Conservation (phyloP, 1,140 invertebrate genomes). For the Drosophila jambulina region DNA sequence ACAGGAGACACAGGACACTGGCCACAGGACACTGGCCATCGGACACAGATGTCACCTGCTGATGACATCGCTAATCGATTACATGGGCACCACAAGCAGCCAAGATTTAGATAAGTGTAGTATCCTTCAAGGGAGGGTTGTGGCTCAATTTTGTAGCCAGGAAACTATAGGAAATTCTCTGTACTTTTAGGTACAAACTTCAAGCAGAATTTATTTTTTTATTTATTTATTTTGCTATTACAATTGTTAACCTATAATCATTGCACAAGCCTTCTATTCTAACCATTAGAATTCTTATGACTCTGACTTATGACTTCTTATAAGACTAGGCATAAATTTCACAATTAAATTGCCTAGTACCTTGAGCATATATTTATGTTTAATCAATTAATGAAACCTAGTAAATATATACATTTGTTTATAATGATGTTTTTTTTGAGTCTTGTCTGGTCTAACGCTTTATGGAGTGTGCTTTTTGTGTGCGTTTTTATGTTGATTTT, state of each 20-base stretch:
- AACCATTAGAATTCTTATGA: too few relatives aligned
- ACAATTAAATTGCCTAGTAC: neutral
- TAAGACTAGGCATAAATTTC: too few relatives aligned
- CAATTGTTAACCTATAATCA: too few relatives aligned
- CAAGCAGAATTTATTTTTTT: too few relatives aligned
- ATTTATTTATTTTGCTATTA: too few relatives aligned
- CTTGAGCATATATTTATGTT: neutral
- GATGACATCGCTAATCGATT: conserved; percentile 47
- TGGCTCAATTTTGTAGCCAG: neutral
- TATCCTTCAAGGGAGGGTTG: neutral
- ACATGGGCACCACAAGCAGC: conserved; percentile 31
- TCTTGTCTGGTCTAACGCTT: neutral
- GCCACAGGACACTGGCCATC: neutral
- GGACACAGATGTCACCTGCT: conserved; percentile 47
- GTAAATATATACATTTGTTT: neutral
- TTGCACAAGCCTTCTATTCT: too few relatives aligned
- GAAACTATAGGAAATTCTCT: neutral
- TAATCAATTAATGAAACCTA: neutral
- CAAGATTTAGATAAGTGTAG: conserved; percentile 48
- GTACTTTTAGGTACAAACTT: neutral
- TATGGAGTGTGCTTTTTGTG: conserved; percentile 10
- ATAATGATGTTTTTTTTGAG: conserved; percentile 5
- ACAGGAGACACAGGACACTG: neutral
- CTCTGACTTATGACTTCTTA: too few relatives aligned
- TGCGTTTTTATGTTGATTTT: conserved; percentile 8